Evolutionary conservation across 2,888 invertebrate species (phyloP), one percentile per base, ranked within the genome.

Genomic region (Isoperla grammatica): DNA sequence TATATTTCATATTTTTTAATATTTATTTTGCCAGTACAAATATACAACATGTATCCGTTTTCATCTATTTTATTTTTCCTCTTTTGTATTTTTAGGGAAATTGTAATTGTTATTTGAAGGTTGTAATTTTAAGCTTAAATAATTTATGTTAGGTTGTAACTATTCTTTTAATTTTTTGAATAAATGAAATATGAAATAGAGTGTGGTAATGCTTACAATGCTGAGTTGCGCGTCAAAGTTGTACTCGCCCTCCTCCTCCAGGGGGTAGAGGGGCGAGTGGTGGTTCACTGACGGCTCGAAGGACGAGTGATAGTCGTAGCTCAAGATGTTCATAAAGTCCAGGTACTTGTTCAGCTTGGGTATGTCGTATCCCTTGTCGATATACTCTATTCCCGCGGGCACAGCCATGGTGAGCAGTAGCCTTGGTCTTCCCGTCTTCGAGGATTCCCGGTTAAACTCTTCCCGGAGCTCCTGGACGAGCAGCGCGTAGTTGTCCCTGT

Each of bases 251-350:
- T 87, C 85, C 40, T 71, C 71, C 69, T 90, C 90, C 3, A 90
- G 73, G 0, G 91, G 83, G 72, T 83, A 90, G 8, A 95, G 79
- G 0, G 95, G 92, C 0, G 94, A 86, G 75, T 95, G 95, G 72
- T 95, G 95, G 75, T 94, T 92, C 4, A 90, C 92, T 0, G 90
- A 85, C 0, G 93, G 91, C 71, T 95, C 94, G 72, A 88, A 91
- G 0, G 94, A 90, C 0, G 92, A 92, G 74, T 95, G 94, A 73
- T 94, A 95, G 74, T 95, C 95, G 74, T 95, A 95, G 2, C 91
- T 88, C 29, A 95, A 76, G 63, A 95, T 80, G 76, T 95, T 95
- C 80, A 95, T 88, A 84, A 95, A 95, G 76, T 95, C 95, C 67
- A 94, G 76, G 78, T 70, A 90, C 85, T 86, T 87, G 73, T 91